Conservation (phyloP, 2,797 vertebrate genomes). For the Sebastes jordani region DNA sequence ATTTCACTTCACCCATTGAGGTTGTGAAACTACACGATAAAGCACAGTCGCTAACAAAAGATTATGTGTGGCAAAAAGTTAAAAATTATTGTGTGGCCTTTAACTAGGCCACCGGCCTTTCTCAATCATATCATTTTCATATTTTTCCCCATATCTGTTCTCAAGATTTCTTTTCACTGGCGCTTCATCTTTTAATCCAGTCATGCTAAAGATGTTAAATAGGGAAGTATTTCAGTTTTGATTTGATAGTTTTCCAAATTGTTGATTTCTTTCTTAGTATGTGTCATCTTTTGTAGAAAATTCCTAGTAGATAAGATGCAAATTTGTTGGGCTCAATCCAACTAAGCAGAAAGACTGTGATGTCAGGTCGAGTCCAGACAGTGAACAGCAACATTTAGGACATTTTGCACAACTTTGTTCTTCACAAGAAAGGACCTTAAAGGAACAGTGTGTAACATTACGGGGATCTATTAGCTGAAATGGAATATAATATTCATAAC, state of each 20-base stretch:
- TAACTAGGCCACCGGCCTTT: not conserved
- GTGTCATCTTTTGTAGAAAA: not conserved
- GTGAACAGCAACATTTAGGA: too few species aligned
- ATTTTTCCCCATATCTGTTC: not conserved
- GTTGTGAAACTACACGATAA: slow-evolving; percentile 69
- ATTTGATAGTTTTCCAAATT: not conserved
- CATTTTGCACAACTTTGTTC: not conserved
- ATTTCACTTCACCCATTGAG: slow-evolving; percentile 30
- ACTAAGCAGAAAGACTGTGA: not conserved
- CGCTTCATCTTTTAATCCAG: not conserved
- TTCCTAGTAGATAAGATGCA: not conserved
- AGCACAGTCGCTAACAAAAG: slow-evolving; percentile 61
- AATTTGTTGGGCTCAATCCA: too few species aligned
- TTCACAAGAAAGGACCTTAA: not conserved
- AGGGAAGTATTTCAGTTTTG: too few species aligned
- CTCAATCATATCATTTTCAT: slow-evolving; percentile 25
- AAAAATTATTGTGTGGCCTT: slow-evolving; percentile 8
- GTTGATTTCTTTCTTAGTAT: not conserved
- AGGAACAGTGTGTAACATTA: too few species aligned
- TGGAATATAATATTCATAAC: too few species aligned
- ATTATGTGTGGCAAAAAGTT: slow-evolving; percentile 11
- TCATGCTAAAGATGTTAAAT: not conserved
- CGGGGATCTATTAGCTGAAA: too few species aligned
- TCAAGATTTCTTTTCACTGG: not conserved
- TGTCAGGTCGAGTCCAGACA: not conserved